phyloP scores from a whole-genome alignment of 1,140 invertebrate species.

The Leptoteleia sp. region DNA sequence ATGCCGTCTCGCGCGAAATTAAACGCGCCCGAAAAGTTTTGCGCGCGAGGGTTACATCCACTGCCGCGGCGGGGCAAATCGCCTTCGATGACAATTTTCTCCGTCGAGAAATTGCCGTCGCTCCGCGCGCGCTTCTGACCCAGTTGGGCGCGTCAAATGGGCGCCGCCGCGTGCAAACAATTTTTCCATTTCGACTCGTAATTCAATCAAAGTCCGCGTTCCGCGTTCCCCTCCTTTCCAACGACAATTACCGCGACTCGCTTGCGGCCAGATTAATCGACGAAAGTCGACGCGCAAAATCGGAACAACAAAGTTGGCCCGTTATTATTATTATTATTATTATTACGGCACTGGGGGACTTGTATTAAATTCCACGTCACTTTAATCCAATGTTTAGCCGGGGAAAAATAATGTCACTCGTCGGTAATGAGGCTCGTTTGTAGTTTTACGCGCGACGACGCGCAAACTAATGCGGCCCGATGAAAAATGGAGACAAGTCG shows the following conservation, averaged over 20 bases:
- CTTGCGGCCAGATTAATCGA: constrained; percentile 24
- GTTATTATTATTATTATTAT: no score
- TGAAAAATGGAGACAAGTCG: constrained; percentile 56
- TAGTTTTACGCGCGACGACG: constrained; percentile 21
- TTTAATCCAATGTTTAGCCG: constrained; percentile 11
- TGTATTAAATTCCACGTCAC: constrained; percentile 29
- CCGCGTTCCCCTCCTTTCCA: no score
- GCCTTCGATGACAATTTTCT: constrained; percentile 56
- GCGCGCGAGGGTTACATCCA: no score
- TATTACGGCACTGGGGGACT: no score
- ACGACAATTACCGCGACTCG: constrained; percentile 15
- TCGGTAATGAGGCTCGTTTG: constrained; percentile 30
- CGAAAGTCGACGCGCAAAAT: background rate
- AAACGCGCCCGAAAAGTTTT: constrained; percentile 67
- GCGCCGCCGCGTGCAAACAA: no score
- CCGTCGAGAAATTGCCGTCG: constrained; percentile 59
- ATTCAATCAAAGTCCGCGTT: constrained; percentile 35
- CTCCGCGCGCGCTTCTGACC: no score
- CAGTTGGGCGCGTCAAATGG: no score
- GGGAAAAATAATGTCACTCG: constrained; percentile 22
- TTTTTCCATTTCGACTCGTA: constrained; percentile 50
- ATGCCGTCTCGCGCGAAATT: constrained; percentile 64
- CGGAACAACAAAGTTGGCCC: constrained; percentile 20
- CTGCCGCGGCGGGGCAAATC: constrained; percentile 35
- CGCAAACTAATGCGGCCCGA: constrained; percentile 26